phyloP scores from a whole-genome alignment of 1,140 invertebrate species.

The Aphelenchoides fujianensis region DNA sequence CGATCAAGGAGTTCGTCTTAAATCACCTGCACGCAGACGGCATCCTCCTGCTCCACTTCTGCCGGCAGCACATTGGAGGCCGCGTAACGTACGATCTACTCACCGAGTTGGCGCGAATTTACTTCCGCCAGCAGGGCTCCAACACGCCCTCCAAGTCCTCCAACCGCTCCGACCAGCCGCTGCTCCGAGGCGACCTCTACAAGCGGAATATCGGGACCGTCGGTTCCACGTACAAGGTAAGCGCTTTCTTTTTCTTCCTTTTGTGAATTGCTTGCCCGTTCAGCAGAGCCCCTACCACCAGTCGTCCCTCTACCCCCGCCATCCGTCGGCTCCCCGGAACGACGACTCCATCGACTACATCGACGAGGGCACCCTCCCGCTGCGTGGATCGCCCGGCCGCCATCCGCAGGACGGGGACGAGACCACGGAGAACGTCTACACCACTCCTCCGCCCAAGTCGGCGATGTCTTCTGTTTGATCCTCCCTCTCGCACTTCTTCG shows the following conservation, averaged over 20 bases:
- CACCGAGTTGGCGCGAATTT: conserved; percentile 39
- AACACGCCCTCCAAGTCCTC: conserved; percentile 12
- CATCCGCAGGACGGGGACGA: background rate
- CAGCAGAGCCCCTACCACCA: background rate
- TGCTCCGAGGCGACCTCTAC: conserved; percentile 4
- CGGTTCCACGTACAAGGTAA: conserved; percentile 3
- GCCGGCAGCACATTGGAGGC: conserved; percentile 55
- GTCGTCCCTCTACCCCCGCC: background rate
- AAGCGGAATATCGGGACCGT: conserved; percentile 3
- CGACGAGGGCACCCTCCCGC: conserved; percentile 17
- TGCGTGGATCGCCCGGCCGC: background rate
- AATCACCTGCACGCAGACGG: conserved; percentile 40
- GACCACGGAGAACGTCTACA: conserved; percentile 4
- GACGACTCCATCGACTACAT: conserved; percentile 16
- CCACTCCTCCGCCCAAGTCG: background rate
- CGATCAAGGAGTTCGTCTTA: conserved; percentile 47
- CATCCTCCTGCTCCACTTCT: conserved; percentile 48
- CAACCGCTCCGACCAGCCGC: conserved; percentile 13
- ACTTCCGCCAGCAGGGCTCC: conserved; percentile 16
- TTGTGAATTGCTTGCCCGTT: background rate
- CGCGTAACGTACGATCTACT: conserved; percentile 52
- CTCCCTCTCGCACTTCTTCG: background rate
- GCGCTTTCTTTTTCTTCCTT: background rate
- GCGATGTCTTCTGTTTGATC: conserved; percentile 11
- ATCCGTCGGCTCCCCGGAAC: background rate